Evolutionary conservation across 2,797 vertebrate species (phyloP), one percentile per base, ranked within the genome.

Genomic region (Thripadectes ignobilis): DNA sequence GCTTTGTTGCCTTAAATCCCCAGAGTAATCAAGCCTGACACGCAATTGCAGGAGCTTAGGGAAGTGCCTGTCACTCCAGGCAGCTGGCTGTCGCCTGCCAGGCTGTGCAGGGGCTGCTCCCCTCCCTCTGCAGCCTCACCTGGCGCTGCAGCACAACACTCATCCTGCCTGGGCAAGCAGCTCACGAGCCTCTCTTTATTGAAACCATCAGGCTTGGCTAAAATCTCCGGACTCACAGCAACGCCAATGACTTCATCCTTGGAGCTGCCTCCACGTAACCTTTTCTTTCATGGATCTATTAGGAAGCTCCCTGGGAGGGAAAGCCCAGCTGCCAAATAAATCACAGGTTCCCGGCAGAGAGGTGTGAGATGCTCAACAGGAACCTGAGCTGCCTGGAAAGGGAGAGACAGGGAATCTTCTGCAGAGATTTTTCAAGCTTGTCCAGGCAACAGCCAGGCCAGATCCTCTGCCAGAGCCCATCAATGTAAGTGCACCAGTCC

Each of bases 241-340:
- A 78, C 97, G 71, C 71, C 85, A 91, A 74, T 97, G 95, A 97
- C 96, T 95, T 97, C 97, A 97, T 97, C 91, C 92, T 72, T 81
- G 66, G 93, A 97, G 88, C 95, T 93, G 93, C 95, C 88, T 96
- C 71, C 26, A 26, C 0, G 2, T n/a, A 95, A 92, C 95, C 94
- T 95, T 79, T 93, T 93, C 80, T 91, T 95, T 82, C 62, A 21
- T 45, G 46, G 95, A 78, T 96, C 97, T 93, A 59, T 96, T 86
- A 97, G 96, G 90, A 88, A 97, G 96, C 88, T 95, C 94, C 95
- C 91, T 3, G 11, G 86, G 96, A 91, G 20, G 54, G 83, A 96
- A 89, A 94, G 85, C 76, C 65, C 89, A 62, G 91, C 92, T 93
- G 90, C 73, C 94, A 97, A 95, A 96, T 95, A 91, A 93, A 77